These are phyloP conservation scores for Lathronympha strigana DNA, from an alignment of 2,888 invertebrate species.

Conservation along the genomic window DNA sequence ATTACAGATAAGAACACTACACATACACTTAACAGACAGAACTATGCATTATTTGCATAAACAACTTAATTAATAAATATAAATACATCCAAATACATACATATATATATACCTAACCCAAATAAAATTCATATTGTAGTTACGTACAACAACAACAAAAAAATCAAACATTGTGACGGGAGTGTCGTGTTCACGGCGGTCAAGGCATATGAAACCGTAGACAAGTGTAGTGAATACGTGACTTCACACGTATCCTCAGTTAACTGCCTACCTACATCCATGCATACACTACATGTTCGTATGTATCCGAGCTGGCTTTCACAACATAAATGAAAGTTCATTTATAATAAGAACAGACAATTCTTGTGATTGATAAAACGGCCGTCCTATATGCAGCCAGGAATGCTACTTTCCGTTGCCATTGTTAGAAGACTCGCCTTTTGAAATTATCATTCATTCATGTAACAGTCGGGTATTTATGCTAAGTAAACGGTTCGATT, in stretches of 20 bases:
- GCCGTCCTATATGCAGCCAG: constrained; percentile 30
- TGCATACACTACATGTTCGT: not conserved
- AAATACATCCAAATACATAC: too few species aligned
- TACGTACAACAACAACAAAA: too few species aligned
- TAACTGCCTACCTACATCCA: not conserved
- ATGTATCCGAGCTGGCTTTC: constrained; percentile 3
- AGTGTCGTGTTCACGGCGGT: not conserved
- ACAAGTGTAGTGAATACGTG: not conserved
- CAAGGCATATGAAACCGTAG: not conserved
- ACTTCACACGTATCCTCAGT: not conserved
- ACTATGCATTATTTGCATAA: too few species aligned
- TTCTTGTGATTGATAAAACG: constrained; percentile 37
- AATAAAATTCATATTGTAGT: too few species aligned
- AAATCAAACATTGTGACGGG: too few species aligned
- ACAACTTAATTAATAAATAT: too few species aligned
- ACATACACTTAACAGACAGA: too few species aligned
- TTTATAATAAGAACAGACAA: constrained; percentile 1
- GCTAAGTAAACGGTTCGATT: constrained; percentile 45
- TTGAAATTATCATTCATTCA: constrained; percentile 49
- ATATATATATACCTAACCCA: too few species aligned
- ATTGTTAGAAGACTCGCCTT: constrained; percentile 47
- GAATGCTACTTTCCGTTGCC: constrained; percentile 49
- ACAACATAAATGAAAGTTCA: constrained; percentile 8
- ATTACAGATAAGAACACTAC: too few species aligned
- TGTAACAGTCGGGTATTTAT: constrained; percentile 38